Evolutionary conservation across 2,888 invertebrate genomes (phyloP), one percentile per base, ranked within the genome.

Genomic region (Tipula vernalis): DNA sequence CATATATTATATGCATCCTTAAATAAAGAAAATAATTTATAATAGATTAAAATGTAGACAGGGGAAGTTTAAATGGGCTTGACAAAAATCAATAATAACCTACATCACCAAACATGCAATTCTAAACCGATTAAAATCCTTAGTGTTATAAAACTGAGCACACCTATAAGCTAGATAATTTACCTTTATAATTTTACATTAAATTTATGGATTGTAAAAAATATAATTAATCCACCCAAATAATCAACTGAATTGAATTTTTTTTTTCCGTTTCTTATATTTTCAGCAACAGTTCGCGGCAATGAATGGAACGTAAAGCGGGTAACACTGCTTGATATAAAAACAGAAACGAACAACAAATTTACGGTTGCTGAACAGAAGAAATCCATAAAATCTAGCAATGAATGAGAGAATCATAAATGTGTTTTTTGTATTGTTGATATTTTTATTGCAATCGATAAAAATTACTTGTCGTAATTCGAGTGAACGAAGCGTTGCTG

Each of bases 401-500:
- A 71, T 71, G 71, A 28, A 71, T 10, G 10, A 8, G 10, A 28
- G 28, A 28, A 71, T 71, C 28, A 28, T 71, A 10, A 71, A 71
- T 28, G 12, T 71, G 0, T 71, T 18, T 10, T 18, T 71, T 10
- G 28, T 28, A 28, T 18, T 71, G 71, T 4, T 71, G 28, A 71
- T 71, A 28, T 71, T 71, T 28, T 10, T 10, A 1, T 71, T 71
- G 71, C 18, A 71, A 71, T 28, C 28, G 28, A 71, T 71, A 8
- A 71, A 71, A 71, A 71, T 71, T 10, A 18, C 71, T 71, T 18
- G 71, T 8, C 71, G 28, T 12, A 71, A 71, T 71, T 71, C 71
- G 10, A 71, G 71, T n/a, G 44, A 86, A 47, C 84, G 87, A 4
- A 83, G 71, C 13, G 85, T 87, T 28, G 91, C 90, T 12, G 88